Base-by-base conservation (phyloP, 2,888 invertebrate genomes). In the Spodoptera picta region DNA sequence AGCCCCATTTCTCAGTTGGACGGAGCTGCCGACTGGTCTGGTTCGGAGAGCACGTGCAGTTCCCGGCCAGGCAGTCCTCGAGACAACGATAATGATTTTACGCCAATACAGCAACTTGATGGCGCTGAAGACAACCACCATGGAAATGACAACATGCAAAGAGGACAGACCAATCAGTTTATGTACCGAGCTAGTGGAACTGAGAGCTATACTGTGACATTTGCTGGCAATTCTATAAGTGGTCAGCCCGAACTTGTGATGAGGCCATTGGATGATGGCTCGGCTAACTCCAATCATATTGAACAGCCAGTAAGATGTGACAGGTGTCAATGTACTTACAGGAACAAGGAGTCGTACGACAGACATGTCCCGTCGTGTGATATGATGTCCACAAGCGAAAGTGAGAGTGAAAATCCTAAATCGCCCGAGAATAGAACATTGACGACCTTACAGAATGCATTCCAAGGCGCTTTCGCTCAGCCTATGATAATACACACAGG, bases 241-340 rank as follows among this genome's bases (percentile, higher is more conserved):
- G 95, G 95, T 12, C 95, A 92, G 73, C 92, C 91, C 63, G 95
- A 92, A 83, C 83, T 90, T 65, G 92, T 92, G 1, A 94, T 94
- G 93, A 84, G 94, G 60, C 90, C 94, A 5, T 81, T 94, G 64
- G 94, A 93, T 60, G 94, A 95, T 56, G 86, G 84, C 36, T 83
- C 90, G 36, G 84, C 83, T 1, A 84, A 87, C 49, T 83, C 93
- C 44, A 95, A 95, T 51, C 94, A 95, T 58, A 94, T 95, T 46
- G 97, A 97, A 78, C 96, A 96, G 79, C 97, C 97, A 7, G 98
- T 98, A 0, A 97, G 97, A 81, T 99, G 98, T 89, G 96, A 97
- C 77, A 96, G 97, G 71, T 99, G 98, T 85, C 97, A 97, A 81
- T 97, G 98, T 83, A 98, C 98, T 2, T 98, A 98, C 83, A 95